Evolutionary conservation across 2,888 invertebrate species (phyloP), one percentile per base, ranked within the genome.

Genomic region (Rotaria socialis): DNA sequence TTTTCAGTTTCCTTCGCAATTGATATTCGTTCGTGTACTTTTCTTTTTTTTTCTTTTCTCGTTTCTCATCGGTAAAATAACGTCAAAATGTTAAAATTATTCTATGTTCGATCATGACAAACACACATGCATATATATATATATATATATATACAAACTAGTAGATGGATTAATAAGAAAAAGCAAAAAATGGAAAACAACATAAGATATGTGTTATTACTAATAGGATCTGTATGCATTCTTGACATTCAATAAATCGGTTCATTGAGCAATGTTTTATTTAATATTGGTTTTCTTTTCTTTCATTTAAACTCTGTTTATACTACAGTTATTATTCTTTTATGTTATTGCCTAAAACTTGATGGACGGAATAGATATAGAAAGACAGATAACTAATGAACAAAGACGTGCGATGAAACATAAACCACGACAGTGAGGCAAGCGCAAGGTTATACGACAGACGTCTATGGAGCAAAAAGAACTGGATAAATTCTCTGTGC

Each of bases 1-100:
- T 67, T 67, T 67, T 35, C 67, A 67, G 67, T 67, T 67, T 67
- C 35, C 67, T 67, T 67, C 27, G 35, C 67, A 67, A 67, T 35
- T 67, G 35, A 67, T 67, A 67, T 67, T 67, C 35, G 35, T 35
- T 14, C 67, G 67, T 67, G 67, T 67, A 67, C 27, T 67, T 67
- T 35, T 67, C 67, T 67, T 67, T 19, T 19, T 67, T 35, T 60
- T 27, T 1, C 14, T 2, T 67, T 67, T 67, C 24, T 67, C 14
- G 11, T 52, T 19, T 67, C 27, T 67, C 67, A 67, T 67, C 41
- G 35, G 35, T 67, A 35, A 41, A 67, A 67, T 67, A 67, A 41
- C 24, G 67, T 67, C 67, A 67, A 67, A 67, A 67, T 67, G 67
- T 67, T 27, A 67, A 67, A 67, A 67, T 35, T 67, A 67, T 19